Percentiles rank a stretch among this genome's conserved stretches.
Conservation (phyloP, 2,888 invertebrate species). For the Tetragnatha montana region DNA sequence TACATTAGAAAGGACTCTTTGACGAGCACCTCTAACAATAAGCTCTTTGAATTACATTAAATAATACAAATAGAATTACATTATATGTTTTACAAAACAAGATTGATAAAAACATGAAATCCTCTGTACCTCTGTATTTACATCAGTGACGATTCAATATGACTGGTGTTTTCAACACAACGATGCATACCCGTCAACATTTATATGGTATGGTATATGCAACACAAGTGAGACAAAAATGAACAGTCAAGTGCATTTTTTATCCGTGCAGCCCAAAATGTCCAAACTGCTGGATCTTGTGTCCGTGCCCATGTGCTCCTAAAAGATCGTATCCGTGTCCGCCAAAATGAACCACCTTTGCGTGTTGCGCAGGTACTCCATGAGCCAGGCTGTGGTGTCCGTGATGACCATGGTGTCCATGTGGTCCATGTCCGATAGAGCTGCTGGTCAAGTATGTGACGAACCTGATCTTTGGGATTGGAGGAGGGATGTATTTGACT, state of each 20-base stretch:
- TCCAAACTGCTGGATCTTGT: not conserved
- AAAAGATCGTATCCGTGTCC: not conserved
- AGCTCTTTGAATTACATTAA: no score
- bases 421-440: not conserved
- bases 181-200: not conserved
- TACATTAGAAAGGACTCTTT: no score
- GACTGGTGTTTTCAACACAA: not conserved
- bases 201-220: not conserved
- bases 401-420: not conserved
- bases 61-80: no score
- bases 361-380: not conserved
- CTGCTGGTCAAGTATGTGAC: not conserved
- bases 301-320: not conserved
- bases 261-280: not conserved
- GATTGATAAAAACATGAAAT: not conserved
- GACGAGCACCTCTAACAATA: no score
- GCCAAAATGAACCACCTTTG: not conserved
- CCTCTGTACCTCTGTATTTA: not conserved
- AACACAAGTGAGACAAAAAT: not conserved
- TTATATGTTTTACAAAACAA: no score
- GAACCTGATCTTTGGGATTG: not conserved
- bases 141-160: not conserved
- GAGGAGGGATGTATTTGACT: conserved; percentile 1
- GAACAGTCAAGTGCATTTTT: not conserved
- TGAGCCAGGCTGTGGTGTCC: not conserved